Base-by-base conservation (phyloP, 2,113 vertebrate genomes). In the Chaenogobius annularis region DNA sequence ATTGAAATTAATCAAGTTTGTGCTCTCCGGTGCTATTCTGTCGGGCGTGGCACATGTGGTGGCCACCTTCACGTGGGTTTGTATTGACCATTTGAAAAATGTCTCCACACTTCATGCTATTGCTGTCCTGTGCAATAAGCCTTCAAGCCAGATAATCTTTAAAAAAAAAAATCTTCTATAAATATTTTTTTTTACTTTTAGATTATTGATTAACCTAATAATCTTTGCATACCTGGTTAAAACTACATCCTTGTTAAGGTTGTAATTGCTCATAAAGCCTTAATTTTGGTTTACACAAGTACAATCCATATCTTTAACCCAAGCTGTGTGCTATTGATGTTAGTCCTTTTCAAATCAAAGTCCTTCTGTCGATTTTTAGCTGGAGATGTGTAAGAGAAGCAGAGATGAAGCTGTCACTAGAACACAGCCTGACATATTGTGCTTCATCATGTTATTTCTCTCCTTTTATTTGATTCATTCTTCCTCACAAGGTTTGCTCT, bases 241-340 rank as follows among this genome's bases (percentile, higher is more conserved):
- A 17, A 48, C 14, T 17, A 14, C 3, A 48, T 17, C 0, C 47
- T 48, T 50, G 47, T 50, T 50, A 17, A 50, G n/a, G 19, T 54
- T 54, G 9, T 54, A 54, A 54, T 54, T 54, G 50, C 3, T 20
- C n/a, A 11, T 10, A 9, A n/a, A 10, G 47, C 19, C 46, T 78
- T 40, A n/a, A 67, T 70, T 76, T 35, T 62, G 71, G 23, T 66
- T 40, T 70, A 64, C 66, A 73, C 67, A 20, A 61, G 44, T 47
- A 52, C 78, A 82, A 82, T 81, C 70, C 55, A 74, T 69, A 61
- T 54, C 64, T 55, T 70, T n/a, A 14, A 74, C 72, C 68, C 71
- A 69, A 50, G 10, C 0, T 67, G 47, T n/a, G 14, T 22, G 26
- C 72, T 61, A 87, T 76, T 80, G 80, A 82, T 50, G 54, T 7